These are phyloP conservation scores for Macropus fuliginosus DNA, from an alignment of 2,797 vertebrate genomes.

Conservation along the genomic window DNA sequence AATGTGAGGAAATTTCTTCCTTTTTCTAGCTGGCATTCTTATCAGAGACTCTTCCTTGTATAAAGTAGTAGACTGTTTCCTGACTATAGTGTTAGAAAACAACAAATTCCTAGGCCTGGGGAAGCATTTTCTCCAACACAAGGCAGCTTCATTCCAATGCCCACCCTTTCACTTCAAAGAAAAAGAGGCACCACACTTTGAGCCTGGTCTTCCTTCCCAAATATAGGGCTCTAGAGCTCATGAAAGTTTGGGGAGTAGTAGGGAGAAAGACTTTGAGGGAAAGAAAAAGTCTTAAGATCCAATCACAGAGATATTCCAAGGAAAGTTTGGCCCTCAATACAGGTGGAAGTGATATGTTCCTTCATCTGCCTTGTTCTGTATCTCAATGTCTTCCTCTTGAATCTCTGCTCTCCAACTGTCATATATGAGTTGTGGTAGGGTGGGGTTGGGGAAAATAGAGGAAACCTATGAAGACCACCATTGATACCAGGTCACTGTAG, in stretches of 20 bases:
- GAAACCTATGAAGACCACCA: not conserved
- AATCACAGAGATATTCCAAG: not conserved
- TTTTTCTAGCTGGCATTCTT: not conserved
- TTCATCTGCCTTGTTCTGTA: not conserved
- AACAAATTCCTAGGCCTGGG: not conserved
- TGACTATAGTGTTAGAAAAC: not conserved
- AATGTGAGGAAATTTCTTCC: not conserved
- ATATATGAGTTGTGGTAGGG: not conserved
- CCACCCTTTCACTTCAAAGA: not conserved
- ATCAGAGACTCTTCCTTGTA: not conserved
- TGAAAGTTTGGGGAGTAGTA: not conserved
- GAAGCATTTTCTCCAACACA: not conserved
- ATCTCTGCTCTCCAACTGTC: not conserved
- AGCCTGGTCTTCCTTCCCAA: not conserved
- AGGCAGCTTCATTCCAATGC: not conserved
- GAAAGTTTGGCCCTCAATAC: not conserved
- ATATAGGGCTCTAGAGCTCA: not conserved
- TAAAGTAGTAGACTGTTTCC: not conserved
- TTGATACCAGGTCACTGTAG: not conserved
- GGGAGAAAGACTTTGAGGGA: not conserved
- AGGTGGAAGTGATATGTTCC: not conserved
- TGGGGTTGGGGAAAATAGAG: not conserved
- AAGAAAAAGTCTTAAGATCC: not conserved
- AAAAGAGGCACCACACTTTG: not conserved
- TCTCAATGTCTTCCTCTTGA: not conserved